Evolutionary conservation across 2,888 invertebrate species (phyloP).

Genomic region (Glyphotaelius pellucidus): DNA sequence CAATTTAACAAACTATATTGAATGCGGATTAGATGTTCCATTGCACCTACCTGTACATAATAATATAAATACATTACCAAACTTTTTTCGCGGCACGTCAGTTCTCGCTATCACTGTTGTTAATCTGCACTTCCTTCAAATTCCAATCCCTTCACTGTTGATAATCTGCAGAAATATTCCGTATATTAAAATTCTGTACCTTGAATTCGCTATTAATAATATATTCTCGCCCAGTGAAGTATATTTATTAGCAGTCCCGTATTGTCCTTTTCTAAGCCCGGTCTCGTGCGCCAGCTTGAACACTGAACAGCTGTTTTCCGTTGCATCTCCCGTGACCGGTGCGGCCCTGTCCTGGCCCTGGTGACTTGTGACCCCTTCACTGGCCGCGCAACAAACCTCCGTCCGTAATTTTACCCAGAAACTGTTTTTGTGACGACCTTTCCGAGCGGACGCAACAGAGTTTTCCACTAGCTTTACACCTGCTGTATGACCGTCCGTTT

Average conservation of each 20-base stretch:
- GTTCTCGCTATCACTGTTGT: too few species aligned
- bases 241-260: not conserved
- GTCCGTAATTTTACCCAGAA: slow-evolving; percentile 29
- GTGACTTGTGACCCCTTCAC: not conserved
- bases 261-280: not conserved
- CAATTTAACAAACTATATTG: too few species aligned
- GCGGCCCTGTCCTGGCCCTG: not conserved
- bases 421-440: slow-evolving; percentile 31
- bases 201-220: not conserved
- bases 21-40: too few species aligned
- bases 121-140: too few species aligned
- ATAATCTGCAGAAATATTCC: not conserved
- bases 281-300: not conserved
- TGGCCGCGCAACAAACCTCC: not conserved
- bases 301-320: slow-evolving; percentile 22
- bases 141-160: too few species aligned
- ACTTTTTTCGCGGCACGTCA: too few species aligned
- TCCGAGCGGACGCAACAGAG: not conserved
- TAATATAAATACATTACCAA: too few species aligned
- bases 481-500: slow-evolving; percentile 19
- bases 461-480: slow-evolving; percentile 25
- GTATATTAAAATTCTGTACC: not conserved
- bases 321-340: not conserved
- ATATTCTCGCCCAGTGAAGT: not conserved
- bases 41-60: too few species aligned